These are phyloP conservation scores for Spatulosminthurus flaviceps DNA, from an alignment of 2,888 invertebrate genomes.

Conservation along the genomic window DNA sequence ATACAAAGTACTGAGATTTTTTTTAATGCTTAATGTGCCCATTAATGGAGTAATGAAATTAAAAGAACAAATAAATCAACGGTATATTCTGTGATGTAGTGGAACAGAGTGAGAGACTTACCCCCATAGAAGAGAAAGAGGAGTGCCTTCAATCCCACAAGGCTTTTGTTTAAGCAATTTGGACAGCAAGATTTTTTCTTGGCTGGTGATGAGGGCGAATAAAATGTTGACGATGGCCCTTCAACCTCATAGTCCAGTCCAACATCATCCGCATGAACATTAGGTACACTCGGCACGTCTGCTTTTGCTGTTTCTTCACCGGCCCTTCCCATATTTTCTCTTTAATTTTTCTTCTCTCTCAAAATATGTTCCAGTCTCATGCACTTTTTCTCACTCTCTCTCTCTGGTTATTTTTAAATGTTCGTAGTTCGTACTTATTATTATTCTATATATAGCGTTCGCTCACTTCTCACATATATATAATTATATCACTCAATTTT, in stretches of 20 bases:
- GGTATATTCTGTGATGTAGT: not conserved
- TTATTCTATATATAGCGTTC: too few species aligned
- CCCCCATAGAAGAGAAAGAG: constrained; percentile 63
- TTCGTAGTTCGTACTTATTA: too few species aligned
- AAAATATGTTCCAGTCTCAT: not conserved
- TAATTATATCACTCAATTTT: too few species aligned
- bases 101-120: constrained; percentile 44
- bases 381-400: too few species aligned
- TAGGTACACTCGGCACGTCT: not conserved
- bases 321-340: constrained; percentile 22
- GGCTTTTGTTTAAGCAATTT: constrained; percentile 60
- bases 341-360: not conserved
- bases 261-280: not conserved
- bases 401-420: too few species aligned
- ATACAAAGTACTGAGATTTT: too few species aligned
- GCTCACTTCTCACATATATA: too few species aligned
- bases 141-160: constrained; percentile 60
- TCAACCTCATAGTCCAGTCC: constrained; percentile 19
- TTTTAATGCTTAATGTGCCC: too few species aligned
- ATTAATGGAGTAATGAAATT: not conserved
- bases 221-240: constrained; percentile 12
- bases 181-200: constrained; percentile 34
- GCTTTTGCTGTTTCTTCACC: not conserved
- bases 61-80: constrained; percentile 18
- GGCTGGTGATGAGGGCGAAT: constrained; percentile 31